Conservation (phyloP, 2,888 invertebrate genomes). For the Acanthococcus lagerstroemiae region DNA sequence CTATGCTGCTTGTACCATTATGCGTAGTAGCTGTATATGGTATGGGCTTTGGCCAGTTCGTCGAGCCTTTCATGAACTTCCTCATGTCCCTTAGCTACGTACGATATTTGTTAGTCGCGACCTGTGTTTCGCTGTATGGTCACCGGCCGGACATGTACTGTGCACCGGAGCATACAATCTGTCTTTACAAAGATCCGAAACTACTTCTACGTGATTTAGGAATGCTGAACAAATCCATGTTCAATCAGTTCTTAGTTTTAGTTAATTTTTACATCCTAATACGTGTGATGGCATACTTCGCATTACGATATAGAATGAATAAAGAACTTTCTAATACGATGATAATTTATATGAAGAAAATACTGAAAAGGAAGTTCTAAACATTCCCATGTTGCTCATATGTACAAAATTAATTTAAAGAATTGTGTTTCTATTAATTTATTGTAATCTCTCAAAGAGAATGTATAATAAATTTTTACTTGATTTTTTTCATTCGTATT, state of each 20-base stretch:
- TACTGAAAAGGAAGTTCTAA: slow-evolving; percentile 40
- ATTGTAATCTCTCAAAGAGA: no score
- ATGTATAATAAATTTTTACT: no score
- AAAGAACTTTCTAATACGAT: slow-evolving; percentile 49
- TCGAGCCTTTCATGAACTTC: slow-evolving; percentile 48
- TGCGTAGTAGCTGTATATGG: slow-evolving; percentile 52
- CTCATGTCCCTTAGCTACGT: slow-evolving; percentile 54
- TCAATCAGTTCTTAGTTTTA: slow-evolving; percentile 50
- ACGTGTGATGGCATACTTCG: slow-evolving; percentile 48
- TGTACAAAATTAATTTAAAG: not conserved
- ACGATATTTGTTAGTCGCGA: slow-evolving; percentile 57
- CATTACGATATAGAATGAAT: slow-evolving; percentile 50
- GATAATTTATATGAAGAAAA: slow-evolving; percentile 48
- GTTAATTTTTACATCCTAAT: slow-evolving; percentile 49
- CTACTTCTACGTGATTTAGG: slow-evolving; percentile 57
- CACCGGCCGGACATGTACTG: slow-evolving; percentile 53
- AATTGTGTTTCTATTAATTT: no score
- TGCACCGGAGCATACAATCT: slow-evolving; percentile 46
- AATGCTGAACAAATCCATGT: slow-evolving; percentile 46
- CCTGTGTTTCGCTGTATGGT: slow-evolving; percentile 49
- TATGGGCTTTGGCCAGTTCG: slow-evolving; percentile 50
- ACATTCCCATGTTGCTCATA: not conserved
- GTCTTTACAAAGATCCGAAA: slow-evolving; percentile 48
- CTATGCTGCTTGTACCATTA: slow-evolving; percentile 49
- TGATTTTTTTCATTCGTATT: no score